These are phyloP conservation scores for Psilopsiagon aymara DNA, from an alignment of 2,113 vertebrate species.

Conservation along the genomic window DNA sequence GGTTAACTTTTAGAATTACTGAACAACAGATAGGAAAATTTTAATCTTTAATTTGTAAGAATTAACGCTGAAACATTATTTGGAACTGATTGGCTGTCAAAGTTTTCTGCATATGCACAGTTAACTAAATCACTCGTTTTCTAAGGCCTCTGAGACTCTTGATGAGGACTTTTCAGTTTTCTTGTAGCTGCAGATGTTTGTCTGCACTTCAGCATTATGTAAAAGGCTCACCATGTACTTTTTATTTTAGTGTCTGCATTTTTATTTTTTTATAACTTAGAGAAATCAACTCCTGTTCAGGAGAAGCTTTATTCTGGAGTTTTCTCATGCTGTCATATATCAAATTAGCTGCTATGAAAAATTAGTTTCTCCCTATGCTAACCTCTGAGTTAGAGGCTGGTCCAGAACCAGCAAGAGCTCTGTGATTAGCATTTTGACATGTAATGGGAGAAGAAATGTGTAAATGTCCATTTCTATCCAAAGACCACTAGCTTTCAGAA, in stretches of 20 bases:
- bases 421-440: background rate
- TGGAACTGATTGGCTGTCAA: background rate
- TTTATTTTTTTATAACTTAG: background rate
- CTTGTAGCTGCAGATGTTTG: background rate
- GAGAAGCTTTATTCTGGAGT: background rate
- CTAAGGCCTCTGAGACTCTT: background rate
- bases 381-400: background rate
- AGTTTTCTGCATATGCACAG: background rate
- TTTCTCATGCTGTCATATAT: background rate
- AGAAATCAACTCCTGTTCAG: background rate
- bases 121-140: background rate
- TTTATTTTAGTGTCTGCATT: background rate
- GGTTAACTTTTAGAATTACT: background rate
- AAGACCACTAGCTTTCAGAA: background rate
- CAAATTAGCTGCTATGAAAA: background rate
- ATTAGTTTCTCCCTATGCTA: background rate
- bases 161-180: background rate
- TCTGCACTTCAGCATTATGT: background rate
- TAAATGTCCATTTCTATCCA: background rate
- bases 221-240: background rate
- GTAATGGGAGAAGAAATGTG: background rate
- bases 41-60: background rate
- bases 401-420: background rate
- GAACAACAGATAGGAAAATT: background rate
- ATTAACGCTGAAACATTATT: background rate